Conservation (phyloP, 2,113 vertebrate genomes). For the Saccopteryx leptura region DNA sequence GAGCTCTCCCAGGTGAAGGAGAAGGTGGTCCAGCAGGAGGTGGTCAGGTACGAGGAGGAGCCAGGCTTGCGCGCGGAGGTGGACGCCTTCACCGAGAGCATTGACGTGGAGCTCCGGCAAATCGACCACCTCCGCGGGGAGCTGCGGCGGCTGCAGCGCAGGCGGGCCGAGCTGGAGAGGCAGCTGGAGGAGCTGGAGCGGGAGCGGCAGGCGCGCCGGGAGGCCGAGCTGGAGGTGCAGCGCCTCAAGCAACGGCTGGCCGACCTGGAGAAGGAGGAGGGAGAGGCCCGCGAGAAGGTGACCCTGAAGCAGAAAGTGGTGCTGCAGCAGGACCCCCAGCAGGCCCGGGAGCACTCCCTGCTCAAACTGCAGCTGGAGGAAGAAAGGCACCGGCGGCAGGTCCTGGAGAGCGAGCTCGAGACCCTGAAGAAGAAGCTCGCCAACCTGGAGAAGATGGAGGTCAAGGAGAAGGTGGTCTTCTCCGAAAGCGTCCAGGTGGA, state of each 20-base stretch:
- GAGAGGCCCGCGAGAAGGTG: conserved; percentile 95
- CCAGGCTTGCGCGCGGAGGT: conserved; percentile 93
- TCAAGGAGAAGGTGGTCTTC: conserved; percentile 97
- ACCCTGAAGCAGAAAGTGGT: conserved; percentile 97
- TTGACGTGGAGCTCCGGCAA: conserved; percentile 94
- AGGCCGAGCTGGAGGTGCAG: conserved; percentile 97
- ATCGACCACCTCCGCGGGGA: conserved; percentile 93
- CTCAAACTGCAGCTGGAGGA: conserved; percentile 95
- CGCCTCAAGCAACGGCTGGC: conserved; percentile 91
- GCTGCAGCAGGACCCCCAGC: conserved; percentile 97
- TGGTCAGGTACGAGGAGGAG: conserved; percentile 95
- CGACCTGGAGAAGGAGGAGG: conserved; percentile 92
- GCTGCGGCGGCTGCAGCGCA: conserved; percentile 92
- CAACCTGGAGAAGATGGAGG: conserved; percentile 93
- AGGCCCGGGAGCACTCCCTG: conserved; percentile 96
- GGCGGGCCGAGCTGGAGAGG: conserved; percentile 93
- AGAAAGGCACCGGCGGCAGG: conserved; percentile 92
- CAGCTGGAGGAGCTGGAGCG: conserved; percentile 96
- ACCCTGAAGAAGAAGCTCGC: conserved; percentile 91
- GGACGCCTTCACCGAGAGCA: conserved; percentile 90
- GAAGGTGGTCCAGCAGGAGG: conserved; percentile 95
- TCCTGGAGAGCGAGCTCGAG: conserved; percentile 94
- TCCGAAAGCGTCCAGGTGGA: conserved; percentile 97
- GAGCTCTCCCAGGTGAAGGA: conserved; percentile 95
- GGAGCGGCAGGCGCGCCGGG: conserved; percentile 93